Conservation (phyloP, 2,797 vertebrate genomes). For the Dryobates pubescens region DNA sequence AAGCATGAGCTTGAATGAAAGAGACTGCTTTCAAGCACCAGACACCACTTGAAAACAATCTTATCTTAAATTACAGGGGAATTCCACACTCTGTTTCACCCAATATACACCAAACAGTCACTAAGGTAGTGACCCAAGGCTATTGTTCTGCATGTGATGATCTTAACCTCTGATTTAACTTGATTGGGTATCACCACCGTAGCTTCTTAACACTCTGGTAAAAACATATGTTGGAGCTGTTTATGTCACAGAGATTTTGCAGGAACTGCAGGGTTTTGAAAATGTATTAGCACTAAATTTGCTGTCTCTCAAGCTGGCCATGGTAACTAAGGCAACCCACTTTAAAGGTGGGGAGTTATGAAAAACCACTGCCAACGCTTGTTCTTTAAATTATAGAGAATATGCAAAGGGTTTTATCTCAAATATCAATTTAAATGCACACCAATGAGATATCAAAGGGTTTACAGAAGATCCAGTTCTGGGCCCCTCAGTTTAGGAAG, state of each 20-base stretch:
- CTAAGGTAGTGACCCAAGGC: background rate
- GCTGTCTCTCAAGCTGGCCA: slow-evolving; percentile 48
- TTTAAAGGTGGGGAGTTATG: slow-evolving; percentile 42
- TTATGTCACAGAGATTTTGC: slow-evolving; percentile 1
- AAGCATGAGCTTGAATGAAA: background rate
- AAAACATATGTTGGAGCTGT: background rate
- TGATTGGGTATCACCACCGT: background rate
- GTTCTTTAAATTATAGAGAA: slow-evolving; percentile 10
- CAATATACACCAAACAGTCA: background rate
- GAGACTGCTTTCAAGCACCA: background rate
- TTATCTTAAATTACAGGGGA: background rate
- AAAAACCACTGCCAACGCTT: slow-evolving; percentile 45
- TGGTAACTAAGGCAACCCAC: slow-evolving; percentile 59
- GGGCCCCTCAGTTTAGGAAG: too few relatives aligned
- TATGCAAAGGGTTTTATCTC: background rate
- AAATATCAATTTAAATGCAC: background rate
- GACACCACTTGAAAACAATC: background rate
- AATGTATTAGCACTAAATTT: slow-evolving; percentile 57
- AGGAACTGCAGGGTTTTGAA: slow-evolving; percentile 43
- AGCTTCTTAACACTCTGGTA: background rate
- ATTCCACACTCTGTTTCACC: background rate
- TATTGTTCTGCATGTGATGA: background rate
- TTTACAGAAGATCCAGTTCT: background rate
- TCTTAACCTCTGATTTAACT: background rate
- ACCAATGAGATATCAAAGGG: background rate